These are phyloP conservation scores for Xiphophorus maculatus DNA, from an alignment of 2,113 vertebrate species.

Conservation along the genomic window DNA sequence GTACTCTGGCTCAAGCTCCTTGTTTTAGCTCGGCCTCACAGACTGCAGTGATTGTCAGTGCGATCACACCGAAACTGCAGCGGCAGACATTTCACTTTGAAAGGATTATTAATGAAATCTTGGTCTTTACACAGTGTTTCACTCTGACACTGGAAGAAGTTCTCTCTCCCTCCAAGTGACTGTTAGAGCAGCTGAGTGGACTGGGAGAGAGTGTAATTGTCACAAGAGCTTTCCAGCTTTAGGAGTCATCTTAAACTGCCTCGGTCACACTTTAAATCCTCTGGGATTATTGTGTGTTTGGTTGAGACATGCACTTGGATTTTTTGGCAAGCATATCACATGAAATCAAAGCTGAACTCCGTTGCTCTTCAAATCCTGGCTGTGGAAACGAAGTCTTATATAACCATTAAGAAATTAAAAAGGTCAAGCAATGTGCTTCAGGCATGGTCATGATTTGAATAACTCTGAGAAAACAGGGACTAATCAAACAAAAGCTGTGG, in stretches of 20 bases:
- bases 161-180: slow-evolving; percentile 46
- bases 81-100: slow-evolving; percentile 72
- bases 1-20: slow-evolving; percentile 58
- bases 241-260: slow-evolving; percentile 40
- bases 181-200: slow-evolving; percentile 56
- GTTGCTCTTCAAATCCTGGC: slow-evolving; percentile 32
- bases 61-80: slow-evolving; percentile 65
- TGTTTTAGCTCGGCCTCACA: slow-evolving; percentile 61
- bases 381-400: slow-evolving; percentile 5
- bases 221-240: slow-evolving; percentile 49
- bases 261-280: slow-evolving; percentile 54
- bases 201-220: slow-evolving; percentile 55
- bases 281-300: slow-evolving; percentile 8
- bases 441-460: slow-evolving; percentile 6
- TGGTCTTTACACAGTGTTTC: slow-evolving; percentile 64
- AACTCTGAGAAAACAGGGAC: slow-evolving; percentile 10
- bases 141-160: slow-evolving; percentile 59
- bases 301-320: slow-evolving; percentile 2
- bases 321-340: slow-evolving; percentile 21
- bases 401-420: slow-evolving; percentile 6
- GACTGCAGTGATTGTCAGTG: slow-evolving; percentile 62
- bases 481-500: slow-evolving; percentile 23
- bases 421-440: slow-evolving; percentile 19
- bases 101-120: slow-evolving; percentile 76
- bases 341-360: slow-evolving; percentile 31